Percentiles rank a stretch among this genome's conserved stretches.
These are phyloP conservation scores for Grallaria varia DNA, from an alignment of 2,113 vertebrate genomes.

Conservation along the genomic window DNA sequence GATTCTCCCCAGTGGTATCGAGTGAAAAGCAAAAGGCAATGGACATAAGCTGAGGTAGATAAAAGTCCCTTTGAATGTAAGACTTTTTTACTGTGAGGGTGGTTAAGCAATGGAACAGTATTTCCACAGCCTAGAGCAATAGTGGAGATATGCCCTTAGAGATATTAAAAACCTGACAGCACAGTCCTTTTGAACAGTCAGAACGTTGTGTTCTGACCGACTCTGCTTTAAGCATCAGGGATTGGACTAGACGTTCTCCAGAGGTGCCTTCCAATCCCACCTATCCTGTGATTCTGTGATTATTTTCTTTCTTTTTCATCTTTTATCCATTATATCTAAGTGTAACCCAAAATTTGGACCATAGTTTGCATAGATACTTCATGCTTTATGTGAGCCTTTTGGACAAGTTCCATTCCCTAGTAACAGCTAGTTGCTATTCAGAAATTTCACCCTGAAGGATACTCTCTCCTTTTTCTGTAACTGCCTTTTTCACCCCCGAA, in stretches of 20 bases:
- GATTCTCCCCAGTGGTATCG: background rate
- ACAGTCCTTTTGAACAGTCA: too few species aligned
- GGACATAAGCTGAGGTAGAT: background rate
- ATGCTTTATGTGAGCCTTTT: background rate
- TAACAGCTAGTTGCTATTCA: background rate
- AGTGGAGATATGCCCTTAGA: background rate
- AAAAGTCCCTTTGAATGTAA: background rate
- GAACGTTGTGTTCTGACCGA: fast-evolving
- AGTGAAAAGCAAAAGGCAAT: background rate
- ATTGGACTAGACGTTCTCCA: background rate
- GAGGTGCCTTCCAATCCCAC: background rate
- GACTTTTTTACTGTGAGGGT: background rate
- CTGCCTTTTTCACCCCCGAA: background rate
- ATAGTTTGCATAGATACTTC: background rate
- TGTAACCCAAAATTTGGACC: background rate
- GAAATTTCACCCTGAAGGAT: background rate
- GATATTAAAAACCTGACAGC: background rate
- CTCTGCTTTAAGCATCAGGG: background rate
- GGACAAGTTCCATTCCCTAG: background rate
- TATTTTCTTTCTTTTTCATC: background rate
- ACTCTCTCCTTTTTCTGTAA: background rate
- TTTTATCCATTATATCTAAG: background rate
- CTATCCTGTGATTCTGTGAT: background rate
- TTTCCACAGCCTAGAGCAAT: background rate
- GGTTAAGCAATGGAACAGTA: background rate